Evolutionary conservation across 2,113 vertebrate genomes (phyloP).

Genomic region (Sturnira hondurensis): DNA sequence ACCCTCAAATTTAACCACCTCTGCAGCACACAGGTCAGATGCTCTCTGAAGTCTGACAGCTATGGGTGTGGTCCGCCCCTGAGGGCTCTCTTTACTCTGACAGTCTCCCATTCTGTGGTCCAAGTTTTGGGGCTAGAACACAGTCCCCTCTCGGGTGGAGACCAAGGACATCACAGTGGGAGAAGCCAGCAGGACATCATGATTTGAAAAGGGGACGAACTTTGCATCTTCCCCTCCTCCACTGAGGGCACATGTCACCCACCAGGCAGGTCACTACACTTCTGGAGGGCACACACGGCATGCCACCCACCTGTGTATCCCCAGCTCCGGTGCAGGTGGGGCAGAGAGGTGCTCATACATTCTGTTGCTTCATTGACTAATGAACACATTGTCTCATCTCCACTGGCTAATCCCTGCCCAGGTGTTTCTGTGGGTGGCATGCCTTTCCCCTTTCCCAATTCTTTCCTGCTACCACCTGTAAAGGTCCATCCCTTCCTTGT

Average conservation of each 20-base stretch:
- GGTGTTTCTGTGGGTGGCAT: slow-evolving; percentile 20
- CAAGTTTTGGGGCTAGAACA: not conserved
- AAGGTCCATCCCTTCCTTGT: not conserved
- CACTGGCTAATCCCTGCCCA: not conserved
- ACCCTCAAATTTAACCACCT: not conserved
- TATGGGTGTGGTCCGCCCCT: not conserved
- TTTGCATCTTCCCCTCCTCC: not conserved
- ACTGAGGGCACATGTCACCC: not conserved
- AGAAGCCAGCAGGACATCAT: not conserved
- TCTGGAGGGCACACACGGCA: not conserved
- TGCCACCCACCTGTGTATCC: not conserved
- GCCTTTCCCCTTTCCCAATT: not conserved
- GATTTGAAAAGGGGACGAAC: not conserved
- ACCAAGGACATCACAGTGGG: accelerated
- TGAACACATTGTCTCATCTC: not conserved
- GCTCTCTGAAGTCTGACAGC: not conserved
- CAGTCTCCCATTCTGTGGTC: not conserved
- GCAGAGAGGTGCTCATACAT: not conserved
- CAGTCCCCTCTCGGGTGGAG: not conserved
- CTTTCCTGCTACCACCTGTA: not conserved
- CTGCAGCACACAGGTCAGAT: not conserved
- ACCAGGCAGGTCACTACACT: not conserved
- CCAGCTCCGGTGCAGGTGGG: not conserved
- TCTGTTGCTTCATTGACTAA: not conserved
- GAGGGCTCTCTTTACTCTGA: not conserved